Percentiles rank a stretch among this genome's conserved stretches.
Evolutionary conservation across 2,888 invertebrate species (phyloP).

Genomic region (Cephus spinipes): DNA sequence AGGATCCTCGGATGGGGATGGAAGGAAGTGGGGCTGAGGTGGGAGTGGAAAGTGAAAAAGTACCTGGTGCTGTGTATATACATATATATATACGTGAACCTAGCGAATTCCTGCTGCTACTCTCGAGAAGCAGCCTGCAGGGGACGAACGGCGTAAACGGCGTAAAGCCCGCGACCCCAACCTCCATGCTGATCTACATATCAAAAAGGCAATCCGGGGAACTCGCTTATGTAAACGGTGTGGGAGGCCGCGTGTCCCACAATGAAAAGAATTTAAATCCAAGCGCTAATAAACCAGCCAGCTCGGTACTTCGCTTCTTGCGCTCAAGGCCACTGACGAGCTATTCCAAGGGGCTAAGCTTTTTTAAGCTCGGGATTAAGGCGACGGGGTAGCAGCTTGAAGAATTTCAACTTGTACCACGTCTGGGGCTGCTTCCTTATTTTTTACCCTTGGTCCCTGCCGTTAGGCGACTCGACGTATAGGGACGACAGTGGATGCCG

Average conservation of each 20-base stretch:
- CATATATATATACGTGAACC: too few relatives aligned
- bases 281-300: conserved; percentile 65
- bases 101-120: too few relatives aligned
- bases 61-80: neutral
- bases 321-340: conserved; percentile 56
- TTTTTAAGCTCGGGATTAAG: conserved; percentile 62
- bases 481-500: too few relatives aligned
- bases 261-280: conserved; percentile 67
- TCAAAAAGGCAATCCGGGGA: conserved; percentile 67
- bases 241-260: conserved; percentile 54
- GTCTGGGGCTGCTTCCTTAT: too few relatives aligned
- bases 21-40: neutral
- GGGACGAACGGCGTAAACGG: conserved; percentile 58
- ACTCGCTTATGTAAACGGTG: conserved; percentile 66
- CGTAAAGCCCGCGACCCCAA: conserved; percentile 54
- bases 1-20: too few relatives aligned
- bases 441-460: too few relatives aligned
- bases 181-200: conserved; percentile 63
- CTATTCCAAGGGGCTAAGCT: conserved; percentile 63
- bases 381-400: conserved; percentile 13
- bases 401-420: too few relatives aligned
- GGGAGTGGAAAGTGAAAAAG: neutral
- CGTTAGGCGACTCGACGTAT: too few relatives aligned
- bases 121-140: too few relatives aligned
- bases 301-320: conserved; percentile 29